Conservation (phyloP, 2,888 invertebrate species). For the Nebria brevicollis region DNA sequence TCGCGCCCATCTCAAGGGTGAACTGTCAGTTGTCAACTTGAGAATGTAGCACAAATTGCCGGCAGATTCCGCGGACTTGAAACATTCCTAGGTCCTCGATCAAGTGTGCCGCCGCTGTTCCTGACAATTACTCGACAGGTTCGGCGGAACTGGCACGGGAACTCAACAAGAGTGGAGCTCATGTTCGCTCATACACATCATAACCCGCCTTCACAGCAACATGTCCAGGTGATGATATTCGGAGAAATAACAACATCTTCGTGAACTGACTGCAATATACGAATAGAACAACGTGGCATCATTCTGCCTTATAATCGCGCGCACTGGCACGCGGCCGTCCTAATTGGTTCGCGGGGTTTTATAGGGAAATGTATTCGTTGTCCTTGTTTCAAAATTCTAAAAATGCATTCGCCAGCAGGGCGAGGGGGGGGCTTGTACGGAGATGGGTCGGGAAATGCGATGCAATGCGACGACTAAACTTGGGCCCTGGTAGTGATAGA, state of each 20-base stretch:
- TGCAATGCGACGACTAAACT: conserved; percentile 37
- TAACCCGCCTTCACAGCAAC: background rate
- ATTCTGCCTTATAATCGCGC: background rate
- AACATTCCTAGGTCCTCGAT: conserved; percentile 41
- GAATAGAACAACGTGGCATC: background rate
- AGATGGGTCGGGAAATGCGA: background rate
- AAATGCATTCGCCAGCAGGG: background rate
- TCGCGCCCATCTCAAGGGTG: conserved; percentile 15
- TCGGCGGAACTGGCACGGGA: background rate
- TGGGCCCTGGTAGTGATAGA: conserved; percentile 59
- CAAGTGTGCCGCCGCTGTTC: conserved; percentile 35
- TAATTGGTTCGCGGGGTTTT: background rate
- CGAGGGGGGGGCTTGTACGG: background rate
- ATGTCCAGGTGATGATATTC: conserved; percentile 1
- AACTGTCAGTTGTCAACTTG: conserved; percentile 44
- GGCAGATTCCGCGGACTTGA: conserved; percentile 43
- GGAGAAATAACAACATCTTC: background rate
- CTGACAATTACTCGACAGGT: conserved; percentile 38
- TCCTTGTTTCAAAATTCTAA: background rate
- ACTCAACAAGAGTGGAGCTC: background rate
- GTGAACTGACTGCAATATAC: background rate
- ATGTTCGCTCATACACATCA: background rate
- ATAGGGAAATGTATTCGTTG: background rate
- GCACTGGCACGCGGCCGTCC: background rate
- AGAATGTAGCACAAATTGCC: conserved; percentile 37